A percentile compares a stretch with the other conserved stretches of the same genome.
Conservation (phyloP, 1,140 invertebrate genomes). For the Cotesia vestalis region DNA sequence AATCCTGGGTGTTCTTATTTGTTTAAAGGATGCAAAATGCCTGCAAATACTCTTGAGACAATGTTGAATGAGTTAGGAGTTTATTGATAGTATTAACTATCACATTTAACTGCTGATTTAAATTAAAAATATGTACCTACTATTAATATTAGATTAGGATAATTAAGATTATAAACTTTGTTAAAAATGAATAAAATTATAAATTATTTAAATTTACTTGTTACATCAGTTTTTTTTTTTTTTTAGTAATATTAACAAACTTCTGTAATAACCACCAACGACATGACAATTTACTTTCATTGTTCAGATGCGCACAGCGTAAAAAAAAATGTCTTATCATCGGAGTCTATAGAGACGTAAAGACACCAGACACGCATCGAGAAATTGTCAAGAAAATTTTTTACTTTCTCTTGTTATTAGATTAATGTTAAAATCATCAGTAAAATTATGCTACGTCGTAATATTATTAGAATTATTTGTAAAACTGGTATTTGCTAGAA, state of each 20-base stretch:
- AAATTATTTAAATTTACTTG: slow-evolving; percentile 11
- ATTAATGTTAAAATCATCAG: slow-evolving; percentile 5
- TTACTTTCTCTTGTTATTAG: slow-evolving; percentile 11
- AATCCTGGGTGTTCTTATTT: slow-evolving; percentile 40
- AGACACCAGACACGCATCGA: slow-evolving; percentile 19
- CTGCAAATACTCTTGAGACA: slow-evolving; percentile 24
- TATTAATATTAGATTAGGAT: slow-evolving; percentile 1
- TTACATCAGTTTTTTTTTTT: slow-evolving; percentile 14
- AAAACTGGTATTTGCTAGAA: slow-evolving; percentile 30
- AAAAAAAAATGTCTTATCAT: slow-evolving; percentile 40
- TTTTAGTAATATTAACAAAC: neutral
- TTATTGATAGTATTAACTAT: slow-evolving; percentile 29
- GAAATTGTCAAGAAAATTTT: slow-evolving; percentile 6
- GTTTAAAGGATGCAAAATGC: slow-evolving; percentile 40
- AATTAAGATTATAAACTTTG: neutral
- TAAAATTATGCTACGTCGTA: neutral
- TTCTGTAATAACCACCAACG: slow-evolving; percentile 6
- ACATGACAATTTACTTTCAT: slow-evolving; percentile 40
- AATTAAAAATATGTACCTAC: neutral
- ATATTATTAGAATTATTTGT: neutral
- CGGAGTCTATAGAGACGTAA: neutral
- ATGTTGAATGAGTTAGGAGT: slow-evolving; percentile 43
- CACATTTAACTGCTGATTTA: neutral
- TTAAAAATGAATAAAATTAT: slow-evolving; percentile 9
- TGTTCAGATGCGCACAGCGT: slow-evolving; percentile 42